Conservation (phyloP, 2,888 invertebrate species). For the Diarsia rubi region DNA sequence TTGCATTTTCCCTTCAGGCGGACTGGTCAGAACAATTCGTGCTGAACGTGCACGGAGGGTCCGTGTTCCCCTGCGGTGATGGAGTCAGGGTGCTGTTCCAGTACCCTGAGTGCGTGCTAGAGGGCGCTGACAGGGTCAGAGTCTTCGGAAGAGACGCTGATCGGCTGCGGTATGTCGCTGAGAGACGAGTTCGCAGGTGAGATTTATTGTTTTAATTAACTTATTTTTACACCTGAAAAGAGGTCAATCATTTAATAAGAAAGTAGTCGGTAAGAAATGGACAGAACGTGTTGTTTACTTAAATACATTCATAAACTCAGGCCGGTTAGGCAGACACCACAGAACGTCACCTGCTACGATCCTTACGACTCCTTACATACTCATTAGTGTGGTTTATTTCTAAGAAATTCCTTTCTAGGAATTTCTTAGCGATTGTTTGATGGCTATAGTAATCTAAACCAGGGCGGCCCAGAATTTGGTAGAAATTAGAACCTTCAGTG, state of each 20-base stretch:
- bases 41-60: conserved; percentile 95
- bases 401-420: neutral
- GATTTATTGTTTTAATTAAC: neutral
- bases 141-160: conserved; percentile 94
- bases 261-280: neutral
- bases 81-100: conserved; percentile 95
- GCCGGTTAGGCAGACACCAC: too few species aligned
- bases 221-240: neutral
- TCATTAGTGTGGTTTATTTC: too few species aligned
- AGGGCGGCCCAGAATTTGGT: neutral
- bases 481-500: neutral
- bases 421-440: neutral
- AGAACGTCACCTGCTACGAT: too few species aligned
- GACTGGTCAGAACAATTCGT: conserved; percentile 97
- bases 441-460: neutral
- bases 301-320: too few species aligned
- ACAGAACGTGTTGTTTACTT: neutral
- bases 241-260: too few species aligned
- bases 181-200: conserved; percentile 84
- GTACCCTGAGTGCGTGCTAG: conserved; percentile 95
- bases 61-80: conserved; percentile 95
- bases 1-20: conserved; percentile 88
- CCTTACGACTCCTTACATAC: too few species aligned
- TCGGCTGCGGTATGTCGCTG: conserved; percentile 84
- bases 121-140: conserved; percentile 94